phyloP scores from a whole-genome alignment of 2,888 invertebrate genomes.

The Aporophyla nigra region DNA sequence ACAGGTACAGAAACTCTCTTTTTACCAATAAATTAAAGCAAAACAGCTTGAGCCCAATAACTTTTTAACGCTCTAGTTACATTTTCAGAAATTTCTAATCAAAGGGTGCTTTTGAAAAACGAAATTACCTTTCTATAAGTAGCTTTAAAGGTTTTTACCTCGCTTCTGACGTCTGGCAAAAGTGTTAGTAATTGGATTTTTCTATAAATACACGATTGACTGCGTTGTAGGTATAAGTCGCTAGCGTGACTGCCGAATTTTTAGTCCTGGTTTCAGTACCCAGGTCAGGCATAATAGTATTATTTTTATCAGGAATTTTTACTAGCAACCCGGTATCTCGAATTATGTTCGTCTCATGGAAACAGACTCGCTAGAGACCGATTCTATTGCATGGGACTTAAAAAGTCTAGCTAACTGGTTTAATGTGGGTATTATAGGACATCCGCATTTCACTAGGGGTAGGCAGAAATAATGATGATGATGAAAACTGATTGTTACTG shows the following conservation, averaged over 20 bases:
- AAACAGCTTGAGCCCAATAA: slow-evolving; percentile 5
- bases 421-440: neutral
- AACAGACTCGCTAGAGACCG: neutral
- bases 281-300: neutral
- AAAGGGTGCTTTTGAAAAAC: slow-evolving; percentile 27
- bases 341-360: neutral
- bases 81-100: slow-evolving; percentile 18
- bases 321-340: neutral
- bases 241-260: neutral
- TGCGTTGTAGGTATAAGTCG: neutral
- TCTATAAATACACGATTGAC: slow-evolving; percentile 16
- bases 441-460: neutral
- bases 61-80: neutral
- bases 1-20: neutral
- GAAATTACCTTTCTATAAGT: slow-evolving; percentile 33
- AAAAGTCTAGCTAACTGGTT: too few relatives aligned
- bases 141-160: slow-evolving; percentile 19
- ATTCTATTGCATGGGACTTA: neutral
- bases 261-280: neutral
- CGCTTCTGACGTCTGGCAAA: slow-evolving; percentile 16
- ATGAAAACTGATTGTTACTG: too few relatives aligned
- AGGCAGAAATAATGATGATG: neutral
- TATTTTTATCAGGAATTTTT: neutral
- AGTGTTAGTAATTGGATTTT: slow-evolving; percentile 41
- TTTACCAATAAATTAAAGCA: slow-evolving; percentile 3